Evolutionary conservation across 2,797 vertebrate genomes (phyloP).

Genomic region (Leptodactylus fallax): DNA sequence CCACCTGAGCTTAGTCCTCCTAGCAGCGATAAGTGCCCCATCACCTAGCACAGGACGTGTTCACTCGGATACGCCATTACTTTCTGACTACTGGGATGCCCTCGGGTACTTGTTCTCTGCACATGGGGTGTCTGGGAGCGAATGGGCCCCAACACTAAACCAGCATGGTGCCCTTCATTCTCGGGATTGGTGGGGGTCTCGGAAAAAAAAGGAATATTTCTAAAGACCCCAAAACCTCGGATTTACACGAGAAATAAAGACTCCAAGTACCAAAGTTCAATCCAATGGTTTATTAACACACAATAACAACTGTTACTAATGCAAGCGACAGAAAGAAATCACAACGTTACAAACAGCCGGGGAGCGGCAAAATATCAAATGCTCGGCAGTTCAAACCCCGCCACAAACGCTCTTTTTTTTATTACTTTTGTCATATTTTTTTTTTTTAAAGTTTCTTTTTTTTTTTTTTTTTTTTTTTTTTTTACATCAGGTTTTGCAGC

Average conservation of each 20-base stretch:
- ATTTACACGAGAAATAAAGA: not conserved
- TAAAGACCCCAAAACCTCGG: too few species aligned
- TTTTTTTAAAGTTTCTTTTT: conserved; percentile 42
- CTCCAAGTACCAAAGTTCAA: conserved; percentile 11
- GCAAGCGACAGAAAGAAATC: conserved; percentile 61
- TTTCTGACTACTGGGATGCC: too few species aligned
- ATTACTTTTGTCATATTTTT: conserved; percentile 18
- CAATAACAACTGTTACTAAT: conserved; percentile 59
- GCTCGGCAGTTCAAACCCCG: conserved; percentile 47
- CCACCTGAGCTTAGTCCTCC: not conserved
- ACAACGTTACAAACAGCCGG: conserved; percentile 58
- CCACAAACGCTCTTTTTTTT: conserved; percentile 29
- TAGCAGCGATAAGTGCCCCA: too few species aligned
- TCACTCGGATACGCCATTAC: too few species aligned
- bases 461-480: conserved; percentile 45
- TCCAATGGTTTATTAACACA: conserved; percentile 58
- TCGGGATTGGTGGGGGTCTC: too few species aligned
- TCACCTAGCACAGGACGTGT: not conserved
- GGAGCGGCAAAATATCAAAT: conserved; percentile 60
- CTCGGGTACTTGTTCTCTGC: too few species aligned
- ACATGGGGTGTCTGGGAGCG: too few species aligned
- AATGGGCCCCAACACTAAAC: too few species aligned
- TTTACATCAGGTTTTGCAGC: conserved; percentile 60
- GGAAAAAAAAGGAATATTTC: too few species aligned
- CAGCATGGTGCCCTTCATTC: too few species aligned